phyloP scores from a whole-genome alignment of 1,140 invertebrate species.

The Rhyacophila brunnea region DNA sequence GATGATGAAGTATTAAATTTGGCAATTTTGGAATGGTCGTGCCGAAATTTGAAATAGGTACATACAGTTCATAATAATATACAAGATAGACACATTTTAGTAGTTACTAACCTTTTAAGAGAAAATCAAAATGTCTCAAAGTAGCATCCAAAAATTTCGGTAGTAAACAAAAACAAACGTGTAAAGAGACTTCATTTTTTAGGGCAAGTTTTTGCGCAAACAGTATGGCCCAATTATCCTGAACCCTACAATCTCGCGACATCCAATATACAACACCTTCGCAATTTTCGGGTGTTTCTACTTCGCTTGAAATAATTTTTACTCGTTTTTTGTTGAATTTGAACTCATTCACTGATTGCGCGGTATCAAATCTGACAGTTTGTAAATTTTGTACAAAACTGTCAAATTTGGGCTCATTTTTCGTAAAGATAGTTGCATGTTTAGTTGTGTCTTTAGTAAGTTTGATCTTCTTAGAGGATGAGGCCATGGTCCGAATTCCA shows the following conservation, averaged over 20 bases:
- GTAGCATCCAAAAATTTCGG: slow-evolving; percentile 81
- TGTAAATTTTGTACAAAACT: slow-evolving; percentile 35
- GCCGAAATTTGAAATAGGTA: no score
- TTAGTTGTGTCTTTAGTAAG: background rate
- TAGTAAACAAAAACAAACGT: slow-evolving; percentile 81
- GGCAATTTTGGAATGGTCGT: no score
- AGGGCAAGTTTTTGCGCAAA: slow-evolving; percentile 84
- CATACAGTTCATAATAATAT: no score
- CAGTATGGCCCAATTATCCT: slow-evolving; percentile 90
- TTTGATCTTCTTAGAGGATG: slow-evolving; percentile 21
- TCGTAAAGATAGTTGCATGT: no score
- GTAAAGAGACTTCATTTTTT: slow-evolving; percentile 78
- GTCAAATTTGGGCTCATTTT: no score
- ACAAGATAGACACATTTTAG: no score
- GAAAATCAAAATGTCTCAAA: slow-evolving; percentile 78
- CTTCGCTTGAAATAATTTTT: slow-evolving; percentile 63
- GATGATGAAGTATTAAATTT: no score
- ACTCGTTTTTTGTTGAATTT: slow-evolving; percentile 80
- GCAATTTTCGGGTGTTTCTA: slow-evolving; percentile 63
- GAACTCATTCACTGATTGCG: slow-evolving; percentile 64
- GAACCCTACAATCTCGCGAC: slow-evolving; percentile 80
- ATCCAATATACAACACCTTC: slow-evolving; percentile 85
- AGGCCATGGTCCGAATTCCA: slow-evolving; percentile 14
- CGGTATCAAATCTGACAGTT: slow-evolving; percentile 51
- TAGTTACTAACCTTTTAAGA: slow-evolving; percentile 69